These are phyloP conservation scores for Rosalia funebris DNA, from an alignment of 2,888 invertebrate genomes.

Conservation along the genomic window DNA sequence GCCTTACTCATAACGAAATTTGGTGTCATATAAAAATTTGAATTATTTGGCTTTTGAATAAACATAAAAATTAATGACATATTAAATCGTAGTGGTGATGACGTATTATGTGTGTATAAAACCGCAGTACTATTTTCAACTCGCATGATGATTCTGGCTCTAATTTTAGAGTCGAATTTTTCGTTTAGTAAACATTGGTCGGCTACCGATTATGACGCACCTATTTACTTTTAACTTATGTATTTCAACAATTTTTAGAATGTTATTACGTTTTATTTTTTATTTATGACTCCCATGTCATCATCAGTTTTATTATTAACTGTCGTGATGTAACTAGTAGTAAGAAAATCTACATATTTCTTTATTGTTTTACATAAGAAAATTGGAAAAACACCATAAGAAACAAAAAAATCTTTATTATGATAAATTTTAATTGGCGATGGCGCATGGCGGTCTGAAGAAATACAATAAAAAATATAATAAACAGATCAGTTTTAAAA, in stretches of 20 bases:
- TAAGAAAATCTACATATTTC: too few relatives aligned
- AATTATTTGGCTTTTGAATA: conserved; percentile 4
- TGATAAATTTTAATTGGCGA: too few relatives aligned
- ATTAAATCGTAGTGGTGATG: conserved; percentile 11
- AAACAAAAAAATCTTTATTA: too few relatives aligned
- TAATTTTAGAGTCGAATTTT: conserved; percentile 8
- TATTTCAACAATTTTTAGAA: neutral
- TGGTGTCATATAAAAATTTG: neutral
- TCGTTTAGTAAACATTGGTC: conserved; percentile 1
- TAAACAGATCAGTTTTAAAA: too few relatives aligned
- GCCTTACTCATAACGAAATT: neutral
- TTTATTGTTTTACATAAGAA: too few relatives aligned
- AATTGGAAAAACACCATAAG: too few relatives aligned
- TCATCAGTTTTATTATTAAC: neutral
- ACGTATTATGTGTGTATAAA: conserved; percentile 19
- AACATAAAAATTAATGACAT: conserved; percentile 12
- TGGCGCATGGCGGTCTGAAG: too few relatives aligned
- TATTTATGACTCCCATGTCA: neutral
- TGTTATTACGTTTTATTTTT: neutral
- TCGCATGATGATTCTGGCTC: neutral
- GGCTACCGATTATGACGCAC: neutral
- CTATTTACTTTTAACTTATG: neutral
- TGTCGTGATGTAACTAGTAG: too few relatives aligned
- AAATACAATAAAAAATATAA: too few relatives aligned
- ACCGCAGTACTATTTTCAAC: conserved; percentile 7